A percentile compares a stretch with the other conserved stretches of the same genome.
These are phyloP conservation scores for Drosophila kambysellisi DNA, from an alignment of 2,888 invertebrate genomes.

Conservation along the genomic window DNA sequence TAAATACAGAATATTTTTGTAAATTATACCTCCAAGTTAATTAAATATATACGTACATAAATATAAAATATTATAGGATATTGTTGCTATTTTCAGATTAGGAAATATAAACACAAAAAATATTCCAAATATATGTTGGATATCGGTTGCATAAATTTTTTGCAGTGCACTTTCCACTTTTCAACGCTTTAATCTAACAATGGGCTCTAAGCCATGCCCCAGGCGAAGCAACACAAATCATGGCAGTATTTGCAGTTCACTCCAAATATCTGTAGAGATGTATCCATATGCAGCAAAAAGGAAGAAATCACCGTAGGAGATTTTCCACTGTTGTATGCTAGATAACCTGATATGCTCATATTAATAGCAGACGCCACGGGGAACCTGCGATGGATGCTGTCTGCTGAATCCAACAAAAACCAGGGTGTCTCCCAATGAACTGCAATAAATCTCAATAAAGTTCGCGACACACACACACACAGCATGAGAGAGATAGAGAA, in stretches of 20 bases:
- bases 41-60: background rate
- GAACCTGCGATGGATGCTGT: background rate
- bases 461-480: conserved; percentile 38
- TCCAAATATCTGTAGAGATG: background rate
- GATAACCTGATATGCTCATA: conserved; percentile 4
- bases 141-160: background rate
- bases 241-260: background rate
- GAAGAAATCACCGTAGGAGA: conserved; percentile 1
- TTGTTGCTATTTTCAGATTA: background rate
- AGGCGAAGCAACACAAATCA: background rate
- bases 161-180: background rate
- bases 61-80: background rate
- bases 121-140: background rate
- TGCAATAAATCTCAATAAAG: conserved; percentile 80
- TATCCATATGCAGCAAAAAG: background rate
- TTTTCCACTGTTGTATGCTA: background rate
- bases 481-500: background rate
- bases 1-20: background rate
- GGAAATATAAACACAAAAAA: too few species aligned
- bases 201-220: background rate
- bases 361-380: conserved; percentile 16
- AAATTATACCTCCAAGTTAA: background rate
- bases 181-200: background rate
- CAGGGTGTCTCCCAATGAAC: conserved; percentile 57
- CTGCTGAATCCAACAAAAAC: conserved; percentile 8